phyloP scores from a whole-genome alignment of 1,140 invertebrate species.

The Alviniconcha marisindica region DNA sequence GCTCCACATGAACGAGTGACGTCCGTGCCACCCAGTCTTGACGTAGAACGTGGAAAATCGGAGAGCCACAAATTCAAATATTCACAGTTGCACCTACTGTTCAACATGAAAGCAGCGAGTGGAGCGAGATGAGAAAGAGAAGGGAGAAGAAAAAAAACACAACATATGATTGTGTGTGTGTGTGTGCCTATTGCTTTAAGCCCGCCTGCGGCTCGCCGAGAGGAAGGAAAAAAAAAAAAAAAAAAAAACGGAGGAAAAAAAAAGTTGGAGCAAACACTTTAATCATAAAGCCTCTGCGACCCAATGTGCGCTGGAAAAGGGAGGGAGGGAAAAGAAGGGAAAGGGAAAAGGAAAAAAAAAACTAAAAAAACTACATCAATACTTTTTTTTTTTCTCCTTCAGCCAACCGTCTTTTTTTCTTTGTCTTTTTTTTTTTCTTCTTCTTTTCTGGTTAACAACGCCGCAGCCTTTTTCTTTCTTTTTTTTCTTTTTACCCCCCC shows the following conservation, averaged over 20 bases:
- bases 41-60: too few species aligned
- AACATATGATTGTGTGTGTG: conserved; percentile 31
- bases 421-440: conserved; percentile 9
- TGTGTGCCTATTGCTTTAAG: conserved; percentile 2
- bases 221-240: conserved; percentile 16
- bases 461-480: not conserved
- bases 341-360: too few species aligned
- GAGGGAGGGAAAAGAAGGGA: conserved; percentile 1
- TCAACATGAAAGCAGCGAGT: conserved; percentile 5
- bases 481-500: not conserved
- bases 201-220: not conserved
- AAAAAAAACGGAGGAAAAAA: not conserved
- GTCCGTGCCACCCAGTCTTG: too few species aligned
- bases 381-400: conserved; percentile 26
- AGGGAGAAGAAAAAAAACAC: not conserved
- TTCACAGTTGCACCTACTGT: conserved; percentile 19
- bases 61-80: conserved; percentile 14
- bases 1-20: too few species aligned
- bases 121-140: not conserved
- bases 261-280: conserved; percentile 33
- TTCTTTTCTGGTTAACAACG: not conserved
- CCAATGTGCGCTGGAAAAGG: conserved; percentile 21
- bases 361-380: conserved; percentile 21
- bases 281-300: conserved; percentile 37
- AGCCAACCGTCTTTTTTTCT: conserved; percentile 1